These are phyloP conservation scores for Iselma pallidipennis DNA, from an alignment of 2,888 invertebrate species.

Conservation along the genomic window DNA sequence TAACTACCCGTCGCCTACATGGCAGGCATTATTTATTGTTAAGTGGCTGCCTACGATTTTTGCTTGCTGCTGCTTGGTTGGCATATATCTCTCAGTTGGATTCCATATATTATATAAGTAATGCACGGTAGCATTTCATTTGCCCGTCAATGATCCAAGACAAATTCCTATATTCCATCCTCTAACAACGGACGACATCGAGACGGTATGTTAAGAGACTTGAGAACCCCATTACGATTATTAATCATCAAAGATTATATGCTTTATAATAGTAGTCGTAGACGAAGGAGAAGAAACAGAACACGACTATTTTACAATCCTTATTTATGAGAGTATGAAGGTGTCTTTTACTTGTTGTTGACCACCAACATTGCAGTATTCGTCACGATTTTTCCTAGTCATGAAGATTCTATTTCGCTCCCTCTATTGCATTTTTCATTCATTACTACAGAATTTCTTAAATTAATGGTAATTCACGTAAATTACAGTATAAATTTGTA, in stretches of 20 bases:
- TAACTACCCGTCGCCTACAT: constrained; percentile 32
- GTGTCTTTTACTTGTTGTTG: constrained; percentile 22
- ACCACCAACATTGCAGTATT: constrained; percentile 25
- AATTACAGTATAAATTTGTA: constrained; percentile 20
- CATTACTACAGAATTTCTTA: constrained; percentile 4
- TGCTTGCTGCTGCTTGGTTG: constrained; percentile 27
- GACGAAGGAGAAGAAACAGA: constrained; percentile 1
- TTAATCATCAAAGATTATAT: constrained; percentile 27
- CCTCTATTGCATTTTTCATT: not conserved
- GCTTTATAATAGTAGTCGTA: not conserved
- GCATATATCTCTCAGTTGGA: constrained; percentile 40
- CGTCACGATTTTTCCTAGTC: constrained; percentile 16
- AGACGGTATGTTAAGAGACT: constrained; percentile 11
- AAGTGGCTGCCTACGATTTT: constrained; percentile 41
- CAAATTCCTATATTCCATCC: constrained; percentile 23
- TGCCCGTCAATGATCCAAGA: constrained; percentile 21
- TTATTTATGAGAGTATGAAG: constrained; percentile 24
- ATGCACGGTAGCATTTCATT: constrained; percentile 33
- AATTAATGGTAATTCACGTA: constrained; percentile 20
- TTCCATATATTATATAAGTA: constrained; percentile 32
- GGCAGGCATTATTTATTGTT: constrained; percentile 37
- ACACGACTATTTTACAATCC: constrained; percentile 17
- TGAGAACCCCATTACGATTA: constrained; percentile 27
- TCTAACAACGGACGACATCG: constrained; percentile 8
- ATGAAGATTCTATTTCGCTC: not conserved